Percentiles rank a stretch among this genome's conserved stretches.
Evolutionary conservation across 2,888 invertebrate genomes (phyloP).

Genomic region (Andrena bicolor): DNA sequence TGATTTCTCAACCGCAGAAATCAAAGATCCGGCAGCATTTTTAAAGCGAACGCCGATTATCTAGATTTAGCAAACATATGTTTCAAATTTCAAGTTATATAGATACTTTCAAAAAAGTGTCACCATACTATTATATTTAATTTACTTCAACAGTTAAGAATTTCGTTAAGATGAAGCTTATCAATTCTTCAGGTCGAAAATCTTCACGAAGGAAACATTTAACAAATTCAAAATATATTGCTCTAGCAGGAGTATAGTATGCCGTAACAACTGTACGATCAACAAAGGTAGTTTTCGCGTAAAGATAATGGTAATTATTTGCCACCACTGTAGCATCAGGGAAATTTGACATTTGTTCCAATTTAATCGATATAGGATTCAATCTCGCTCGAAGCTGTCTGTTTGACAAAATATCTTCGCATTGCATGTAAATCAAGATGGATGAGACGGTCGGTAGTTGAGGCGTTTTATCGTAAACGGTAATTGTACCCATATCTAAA

Average conservation of each 20-base stretch:
- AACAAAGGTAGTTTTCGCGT: conserved; percentile 38
- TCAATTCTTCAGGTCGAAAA: conserved; percentile 39
- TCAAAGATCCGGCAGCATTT: background rate
- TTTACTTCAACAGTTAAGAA: conserved; percentile 41
- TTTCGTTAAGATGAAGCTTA: conserved; percentile 43
- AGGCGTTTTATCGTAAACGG: conserved; percentile 1
- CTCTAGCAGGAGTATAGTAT: conserved; percentile 19
- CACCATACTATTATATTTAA: background rate
- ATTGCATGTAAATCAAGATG: conserved; percentile 33
- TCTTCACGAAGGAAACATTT: conserved; percentile 43
- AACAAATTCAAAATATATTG: conserved; percentile 46
- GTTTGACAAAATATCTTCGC: conserved; percentile 33
- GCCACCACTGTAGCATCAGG: conserved; percentile 25
- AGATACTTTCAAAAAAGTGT: background rate
- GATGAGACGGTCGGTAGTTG: conserved; percentile 25
- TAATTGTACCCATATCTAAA: conserved; percentile 48
- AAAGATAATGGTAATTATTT: conserved; percentile 34
- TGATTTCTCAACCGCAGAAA: too few species aligned
- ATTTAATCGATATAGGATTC: conserved; percentile 52
- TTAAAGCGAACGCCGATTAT: conserved; percentile 39
- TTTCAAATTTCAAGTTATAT: background rate
- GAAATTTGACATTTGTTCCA: conserved; percentile 51
- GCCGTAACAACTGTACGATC: conserved; percentile 35
- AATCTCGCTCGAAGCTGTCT: conserved; percentile 31
- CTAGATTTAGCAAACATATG: conserved; percentile 4